These are phyloP conservation scores for Cossypha caffra DNA, from an alignment of 2,797 vertebrate species.

Conservation along the genomic window DNA sequence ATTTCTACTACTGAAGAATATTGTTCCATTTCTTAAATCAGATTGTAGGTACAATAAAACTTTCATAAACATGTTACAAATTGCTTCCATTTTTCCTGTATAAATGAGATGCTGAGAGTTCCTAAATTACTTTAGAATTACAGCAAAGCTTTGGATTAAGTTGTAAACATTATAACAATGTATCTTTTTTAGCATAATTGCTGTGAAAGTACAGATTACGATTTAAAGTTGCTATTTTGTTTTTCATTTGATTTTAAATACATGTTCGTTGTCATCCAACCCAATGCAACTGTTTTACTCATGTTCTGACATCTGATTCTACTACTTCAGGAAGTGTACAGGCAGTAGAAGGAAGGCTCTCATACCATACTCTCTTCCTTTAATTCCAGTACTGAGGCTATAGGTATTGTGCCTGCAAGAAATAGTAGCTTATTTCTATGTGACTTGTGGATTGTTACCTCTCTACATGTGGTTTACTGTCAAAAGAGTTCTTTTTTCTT, in stretches of 20 bases:
- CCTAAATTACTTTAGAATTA: constrained; percentile 65
- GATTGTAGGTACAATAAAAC: constrained; percentile 32
- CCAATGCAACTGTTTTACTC: neutral
- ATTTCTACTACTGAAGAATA: neutral
- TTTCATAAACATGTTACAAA: constrained; percentile 48
- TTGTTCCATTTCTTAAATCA: constrained; percentile 28
- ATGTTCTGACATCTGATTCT: neutral
- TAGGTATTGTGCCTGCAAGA: neutral
- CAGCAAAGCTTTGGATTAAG: constrained; percentile 42
- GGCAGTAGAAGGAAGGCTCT: neutral
- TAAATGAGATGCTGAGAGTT: constrained; percentile 28
- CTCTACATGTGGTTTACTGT: neutral
- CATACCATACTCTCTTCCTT: neutral
- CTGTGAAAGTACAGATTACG: constrained; percentile 66
- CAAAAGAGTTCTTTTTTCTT: neutral
- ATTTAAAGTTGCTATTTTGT: constrained; percentile 51
- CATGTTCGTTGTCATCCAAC: neutral
- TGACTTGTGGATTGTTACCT: neutral
- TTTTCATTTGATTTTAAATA: neutral
- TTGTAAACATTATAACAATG: constrained; percentile 42
- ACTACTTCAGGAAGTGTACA: neutral
- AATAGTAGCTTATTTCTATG: neutral
- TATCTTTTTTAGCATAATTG: constrained; percentile 68
- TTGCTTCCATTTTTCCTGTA: constrained; percentile 42
- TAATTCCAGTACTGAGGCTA: neutral